phyloP scores from a whole-genome alignment of 2,113 vertebrate species.

The Syngnathus scovelli region DNA sequence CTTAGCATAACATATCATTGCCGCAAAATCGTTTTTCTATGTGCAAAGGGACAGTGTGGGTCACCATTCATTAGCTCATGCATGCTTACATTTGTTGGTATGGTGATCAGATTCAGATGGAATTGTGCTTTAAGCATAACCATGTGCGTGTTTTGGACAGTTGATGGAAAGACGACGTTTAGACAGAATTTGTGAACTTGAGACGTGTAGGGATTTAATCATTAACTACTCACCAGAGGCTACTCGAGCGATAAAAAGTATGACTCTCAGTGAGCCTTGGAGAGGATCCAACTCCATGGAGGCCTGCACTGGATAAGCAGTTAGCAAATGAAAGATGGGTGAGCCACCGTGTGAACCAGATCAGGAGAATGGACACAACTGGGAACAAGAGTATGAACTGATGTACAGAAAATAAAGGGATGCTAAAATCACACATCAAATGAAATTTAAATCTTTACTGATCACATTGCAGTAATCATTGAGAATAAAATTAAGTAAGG shows the following conservation, averaged over 20 bases:
- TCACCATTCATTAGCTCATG: background rate
- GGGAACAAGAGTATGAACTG: background rate
- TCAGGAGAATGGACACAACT: background rate
- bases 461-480: background rate
- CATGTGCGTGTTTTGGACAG: background rate
- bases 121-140: background rate
- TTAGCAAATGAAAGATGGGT: background rate
- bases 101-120: background rate
- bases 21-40: background rate
- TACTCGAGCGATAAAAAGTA: background rate
- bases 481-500: background rate
- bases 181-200: background rate
- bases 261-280: background rate
- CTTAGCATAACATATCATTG: background rate
- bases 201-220: background rate
- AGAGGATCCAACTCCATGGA: background rate
- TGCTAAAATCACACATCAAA: background rate
- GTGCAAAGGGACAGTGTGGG: background rate
- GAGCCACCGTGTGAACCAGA: background rate
- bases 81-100: background rate
- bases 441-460: background rate
- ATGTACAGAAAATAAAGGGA: background rate
- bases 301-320: background rate
- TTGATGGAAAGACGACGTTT: background rate
- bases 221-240: background rate